Evolutionary conservation across 2,888 invertebrate species (phyloP).

Genomic region (Aspidapion aeneum): DNA sequence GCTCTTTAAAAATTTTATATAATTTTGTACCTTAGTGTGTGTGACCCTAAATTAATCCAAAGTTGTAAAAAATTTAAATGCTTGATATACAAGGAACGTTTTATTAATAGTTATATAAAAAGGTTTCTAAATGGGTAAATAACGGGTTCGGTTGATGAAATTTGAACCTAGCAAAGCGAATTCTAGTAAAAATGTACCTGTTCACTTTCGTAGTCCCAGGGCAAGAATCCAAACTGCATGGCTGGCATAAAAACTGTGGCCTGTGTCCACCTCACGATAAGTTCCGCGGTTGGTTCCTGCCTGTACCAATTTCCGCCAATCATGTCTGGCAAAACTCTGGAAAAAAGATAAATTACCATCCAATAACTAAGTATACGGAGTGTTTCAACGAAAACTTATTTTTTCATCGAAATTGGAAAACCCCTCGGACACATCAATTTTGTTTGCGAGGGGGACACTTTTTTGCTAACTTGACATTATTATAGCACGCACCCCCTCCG

Average conservation of each 20-base stretch:
- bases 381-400: neutral
- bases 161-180: no score
- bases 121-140: neutral
- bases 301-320: slow-evolving; percentile 57
- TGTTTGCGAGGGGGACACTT: no score
- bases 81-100: neutral
- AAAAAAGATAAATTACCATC: slow-evolving; percentile 8
- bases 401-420: neutral
- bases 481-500: no score
- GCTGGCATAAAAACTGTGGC: slow-evolving; percentile 74
- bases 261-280: slow-evolving; percentile 77
- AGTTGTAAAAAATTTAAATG: no score
- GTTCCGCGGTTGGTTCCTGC: slow-evolving; percentile 52
- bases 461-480: no score
- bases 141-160: no score
- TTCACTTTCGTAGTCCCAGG: slow-evolving; percentile 65
- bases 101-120: neutral
- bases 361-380: neutral
- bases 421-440: no score
- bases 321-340: slow-evolving; percentile 75
- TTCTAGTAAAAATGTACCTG: no score
- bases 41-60: no score
- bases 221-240: slow-evolving; percentile 75
- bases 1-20: no score
- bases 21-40: neutral